A percentile compares a stretch with the other conserved stretches of the same genome.
These are phyloP conservation scores for Crossocerus cetratus DNA, from an alignment of 2,888 invertebrate species.

Conservation along the genomic window DNA sequence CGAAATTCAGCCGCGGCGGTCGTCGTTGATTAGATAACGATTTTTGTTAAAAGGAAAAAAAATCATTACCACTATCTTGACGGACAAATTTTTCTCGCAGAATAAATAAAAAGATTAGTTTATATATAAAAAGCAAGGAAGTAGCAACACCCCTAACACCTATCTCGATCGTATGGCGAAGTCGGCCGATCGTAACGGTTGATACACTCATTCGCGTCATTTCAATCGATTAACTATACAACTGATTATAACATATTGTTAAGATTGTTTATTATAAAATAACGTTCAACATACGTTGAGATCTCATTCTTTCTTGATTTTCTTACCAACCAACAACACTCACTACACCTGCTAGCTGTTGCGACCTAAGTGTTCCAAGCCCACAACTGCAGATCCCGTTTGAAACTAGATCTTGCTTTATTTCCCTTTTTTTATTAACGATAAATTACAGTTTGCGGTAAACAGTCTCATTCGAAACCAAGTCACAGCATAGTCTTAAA, in stretches of 20 bases:
- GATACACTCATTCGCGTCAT: neutral
- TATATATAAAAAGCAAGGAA: constrained; percentile 11
- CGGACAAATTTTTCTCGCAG: constrained; percentile 17
- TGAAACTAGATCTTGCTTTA: neutral
- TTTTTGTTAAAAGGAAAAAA: constrained; percentile 22
- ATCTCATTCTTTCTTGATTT: too few species aligned
- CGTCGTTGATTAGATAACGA: constrained; percentile 24
- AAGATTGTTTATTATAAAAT: constrained; percentile 25
- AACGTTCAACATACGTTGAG: constrained; percentile 2
- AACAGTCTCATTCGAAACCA: too few species aligned
- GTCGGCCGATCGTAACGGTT: constrained; percentile 9
- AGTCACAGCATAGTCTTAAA: too few species aligned
- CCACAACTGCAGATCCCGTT: neutral
- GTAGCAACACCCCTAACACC: constrained; percentile 16
- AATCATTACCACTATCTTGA: constrained; percentile 8
- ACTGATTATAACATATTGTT: constrained; percentile 26
- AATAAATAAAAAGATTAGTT: constrained; percentile 27
- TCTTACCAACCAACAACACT: too few species aligned
- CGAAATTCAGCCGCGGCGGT: constrained; percentile 7
- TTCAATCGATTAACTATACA: constrained; percentile 15
- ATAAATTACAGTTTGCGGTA: too few species aligned
- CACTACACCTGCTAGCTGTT: neutral
- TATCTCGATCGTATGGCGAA: constrained; percentile 4
- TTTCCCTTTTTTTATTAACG: neutral
- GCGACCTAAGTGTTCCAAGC: neutral